Conservation (phyloP, 2,888 invertebrate species). For the Cheilosia variabilis region DNA sequence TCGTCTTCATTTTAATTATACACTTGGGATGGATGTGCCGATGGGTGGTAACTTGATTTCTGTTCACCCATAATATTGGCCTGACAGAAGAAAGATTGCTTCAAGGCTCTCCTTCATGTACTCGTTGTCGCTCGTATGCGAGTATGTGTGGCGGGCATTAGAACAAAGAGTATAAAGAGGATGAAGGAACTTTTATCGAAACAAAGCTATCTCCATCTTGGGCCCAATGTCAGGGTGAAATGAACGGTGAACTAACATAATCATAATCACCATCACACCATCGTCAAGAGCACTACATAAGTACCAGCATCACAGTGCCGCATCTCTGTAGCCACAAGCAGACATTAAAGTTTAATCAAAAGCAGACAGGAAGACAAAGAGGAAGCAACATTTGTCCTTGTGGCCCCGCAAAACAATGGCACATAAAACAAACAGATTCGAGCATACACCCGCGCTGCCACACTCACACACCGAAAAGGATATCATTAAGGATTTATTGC, state of each 20-base stretch:
- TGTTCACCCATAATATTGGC: slow-evolving; percentile 29
- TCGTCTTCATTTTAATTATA: slow-evolving; percentile 59
- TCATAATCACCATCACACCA: slow-evolving; percentile 61
- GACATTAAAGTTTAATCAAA: slow-evolving; percentile 71
- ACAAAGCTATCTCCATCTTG: slow-evolving; percentile 28
- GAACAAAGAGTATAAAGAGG: slow-evolving; percentile 16
- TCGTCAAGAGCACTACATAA: neutral
- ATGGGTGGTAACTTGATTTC: slow-evolving; percentile 39
- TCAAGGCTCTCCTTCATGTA: slow-evolving; percentile 8
- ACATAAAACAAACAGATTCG: slow-evolving; percentile 3
- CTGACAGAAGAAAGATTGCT: slow-evolving; percentile 33
- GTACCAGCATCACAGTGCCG: slow-evolving; percentile 1
- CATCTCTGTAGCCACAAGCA: slow-evolving; percentile 51
- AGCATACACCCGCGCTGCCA: neutral
- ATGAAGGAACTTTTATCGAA: slow-evolving; percentile 40
- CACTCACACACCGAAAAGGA: slow-evolving; percentile 2
- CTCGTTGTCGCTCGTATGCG: neutral
- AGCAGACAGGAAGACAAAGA: slow-evolving; percentile 39
- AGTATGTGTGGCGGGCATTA: slow-evolving; percentile 8
- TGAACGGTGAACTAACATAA: slow-evolving; percentile 65
- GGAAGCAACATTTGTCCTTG: slow-evolving; percentile 62
- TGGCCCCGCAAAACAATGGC: slow-evolving; percentile 32
- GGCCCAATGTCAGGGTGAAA: slow-evolving; percentile 63
- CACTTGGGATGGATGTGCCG: neutral
- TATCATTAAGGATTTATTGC: slow-evolving; percentile 54